Evolutionary conservation across 2,797 vertebrate species (phyloP).

Genomic region (Rhinophrynus dorsalis): DNA sequence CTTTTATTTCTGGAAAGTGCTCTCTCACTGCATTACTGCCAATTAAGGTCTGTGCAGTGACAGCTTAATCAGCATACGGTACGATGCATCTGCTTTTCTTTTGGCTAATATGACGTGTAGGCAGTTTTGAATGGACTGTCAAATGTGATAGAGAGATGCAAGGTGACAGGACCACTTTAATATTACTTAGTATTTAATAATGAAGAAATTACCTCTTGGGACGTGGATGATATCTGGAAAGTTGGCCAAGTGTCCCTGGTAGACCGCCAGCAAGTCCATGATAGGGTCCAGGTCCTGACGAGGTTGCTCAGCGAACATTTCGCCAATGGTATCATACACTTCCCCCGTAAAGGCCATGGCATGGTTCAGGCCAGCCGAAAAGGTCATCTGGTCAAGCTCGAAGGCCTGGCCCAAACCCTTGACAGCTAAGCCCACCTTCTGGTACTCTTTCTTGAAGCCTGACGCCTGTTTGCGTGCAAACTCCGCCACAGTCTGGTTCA

Average conservation of each 20-base stretch:
- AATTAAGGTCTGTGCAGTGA: too few species aligned
- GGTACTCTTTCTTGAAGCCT: slow-evolving; percentile 97
- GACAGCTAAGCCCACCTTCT: slow-evolving; percentile 93
- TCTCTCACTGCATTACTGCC: too few species aligned
- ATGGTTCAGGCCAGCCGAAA: slow-evolving; percentile 86
- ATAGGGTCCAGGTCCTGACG: slow-evolving; percentile 90
- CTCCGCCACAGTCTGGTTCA: slow-evolving; percentile 86
- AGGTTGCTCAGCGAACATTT: slow-evolving; percentile 94
- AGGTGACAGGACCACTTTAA: too few species aligned
- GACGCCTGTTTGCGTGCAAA: slow-evolving; percentile 94
- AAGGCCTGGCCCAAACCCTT: slow-evolving; percentile 91
- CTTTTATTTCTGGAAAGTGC: too few species aligned
- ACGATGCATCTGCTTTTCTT: too few species aligned
- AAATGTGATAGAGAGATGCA: too few species aligned
- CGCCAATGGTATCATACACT: slow-evolving; percentile 88
- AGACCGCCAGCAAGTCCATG: slow-evolving; percentile 93
- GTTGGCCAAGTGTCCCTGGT: slow-evolving; percentile 96
- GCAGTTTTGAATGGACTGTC: too few species aligned
- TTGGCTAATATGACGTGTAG: too few species aligned
- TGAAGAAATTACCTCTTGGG: slow-evolving; percentile 99
- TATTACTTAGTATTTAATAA: too few species aligned
- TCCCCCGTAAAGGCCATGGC: slow-evolving; percentile 94
- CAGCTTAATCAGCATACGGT: too few species aligned
- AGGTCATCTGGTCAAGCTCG: slow-evolving; percentile 92
- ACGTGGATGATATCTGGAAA: slow-evolving; percentile 99